phyloP scores from a whole-genome alignment of 2,797 vertebrate species.

The Microhierax caerulescens region DNA sequence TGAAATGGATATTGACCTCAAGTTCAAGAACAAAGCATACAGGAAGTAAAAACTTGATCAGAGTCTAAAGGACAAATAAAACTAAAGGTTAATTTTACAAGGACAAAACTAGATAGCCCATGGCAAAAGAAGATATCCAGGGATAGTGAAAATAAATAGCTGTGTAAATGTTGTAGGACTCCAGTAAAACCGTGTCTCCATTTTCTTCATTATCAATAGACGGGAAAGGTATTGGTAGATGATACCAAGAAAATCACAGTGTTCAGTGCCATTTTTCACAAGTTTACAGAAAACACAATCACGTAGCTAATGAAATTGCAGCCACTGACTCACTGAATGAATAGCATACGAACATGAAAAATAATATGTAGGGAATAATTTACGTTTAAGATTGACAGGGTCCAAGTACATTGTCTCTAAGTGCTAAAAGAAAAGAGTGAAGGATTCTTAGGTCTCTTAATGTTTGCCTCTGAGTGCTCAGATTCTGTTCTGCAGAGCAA shows the following conservation, averaged over 20 bases:
- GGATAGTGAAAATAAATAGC: not conserved
- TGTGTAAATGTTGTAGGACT: not conserved
- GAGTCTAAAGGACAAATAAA: not conserved
- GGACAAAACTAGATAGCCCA: not conserved
- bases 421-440: not conserved
- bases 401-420: not conserved
- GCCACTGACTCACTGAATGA: not conserved
- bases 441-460: not conserved
- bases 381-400: not conserved
- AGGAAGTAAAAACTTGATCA: not conserved
- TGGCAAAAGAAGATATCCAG: not conserved
- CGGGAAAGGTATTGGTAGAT: not conserved
- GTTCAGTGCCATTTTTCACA: not conserved
- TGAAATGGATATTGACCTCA: not conserved
- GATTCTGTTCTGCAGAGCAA: not conserved
- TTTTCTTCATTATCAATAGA: not conserved
- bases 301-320: not conserved
- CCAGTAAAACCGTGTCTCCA: not conserved
- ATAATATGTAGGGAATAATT: not conserved
- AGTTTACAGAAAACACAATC: not conserved
- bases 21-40: not conserved
- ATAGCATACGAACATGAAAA: not conserved
- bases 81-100: not conserved
- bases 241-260: not conserved
- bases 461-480: not conserved